Evolutionary conservation across 1,140 invertebrate genomes (phyloP).

Genomic region (Drosophila sechellia): DNA sequence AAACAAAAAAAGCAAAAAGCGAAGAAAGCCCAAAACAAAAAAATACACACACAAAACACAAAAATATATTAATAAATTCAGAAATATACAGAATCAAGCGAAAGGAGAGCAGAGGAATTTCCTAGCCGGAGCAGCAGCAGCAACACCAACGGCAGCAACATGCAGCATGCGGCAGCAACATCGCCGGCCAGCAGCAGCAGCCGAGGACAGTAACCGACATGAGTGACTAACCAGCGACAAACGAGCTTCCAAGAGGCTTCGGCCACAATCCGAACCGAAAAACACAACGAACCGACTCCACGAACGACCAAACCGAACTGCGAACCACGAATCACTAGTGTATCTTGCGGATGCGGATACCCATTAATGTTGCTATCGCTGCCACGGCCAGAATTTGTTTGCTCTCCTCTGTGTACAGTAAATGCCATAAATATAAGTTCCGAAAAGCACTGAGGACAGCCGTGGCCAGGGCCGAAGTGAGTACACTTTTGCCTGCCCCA

Average conservation of each 20-base stretch:
- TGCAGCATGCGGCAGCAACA: slow-evolving; percentile 38
- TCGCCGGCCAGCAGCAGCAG: slow-evolving; percentile 36
- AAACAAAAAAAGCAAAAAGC: slow-evolving; percentile 14
- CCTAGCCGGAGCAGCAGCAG: slow-evolving; percentile 56
- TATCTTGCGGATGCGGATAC: slow-evolving; percentile 4
- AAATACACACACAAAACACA: slow-evolving; percentile 12
- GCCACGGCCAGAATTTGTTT: slow-evolving; percentile 69
- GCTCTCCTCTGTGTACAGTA: slow-evolving; percentile 69
- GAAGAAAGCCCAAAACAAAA: not conserved
- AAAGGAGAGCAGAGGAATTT: slow-evolving; percentile 58
- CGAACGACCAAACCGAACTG: not conserved
- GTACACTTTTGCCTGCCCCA: not conserved
- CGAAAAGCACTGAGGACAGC: slow-evolving; percentile 30
- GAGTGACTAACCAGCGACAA: slow-evolving; percentile 54
- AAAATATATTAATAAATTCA: slow-evolving; percentile 34
- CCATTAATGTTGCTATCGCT: slow-evolving; percentile 36
- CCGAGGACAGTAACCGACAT: slow-evolving; percentile 37
- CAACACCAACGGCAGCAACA: slow-evolving; percentile 33
- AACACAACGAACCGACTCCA: not conserved
- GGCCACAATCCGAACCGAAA: slow-evolving; percentile 42
- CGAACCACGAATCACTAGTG: slow-evolving; percentile 7
- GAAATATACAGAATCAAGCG: slow-evolving; percentile 31
- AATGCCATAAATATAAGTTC: slow-evolving; percentile 78
- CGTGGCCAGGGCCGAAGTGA: slow-evolving; percentile 4
- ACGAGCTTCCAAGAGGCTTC: slow-evolving; percentile 77